Evolutionary conservation across 1,140 invertebrate genomes (phyloP), one percentile per base, ranked within the genome.

Genomic region (Drosophila busckii): DNA sequence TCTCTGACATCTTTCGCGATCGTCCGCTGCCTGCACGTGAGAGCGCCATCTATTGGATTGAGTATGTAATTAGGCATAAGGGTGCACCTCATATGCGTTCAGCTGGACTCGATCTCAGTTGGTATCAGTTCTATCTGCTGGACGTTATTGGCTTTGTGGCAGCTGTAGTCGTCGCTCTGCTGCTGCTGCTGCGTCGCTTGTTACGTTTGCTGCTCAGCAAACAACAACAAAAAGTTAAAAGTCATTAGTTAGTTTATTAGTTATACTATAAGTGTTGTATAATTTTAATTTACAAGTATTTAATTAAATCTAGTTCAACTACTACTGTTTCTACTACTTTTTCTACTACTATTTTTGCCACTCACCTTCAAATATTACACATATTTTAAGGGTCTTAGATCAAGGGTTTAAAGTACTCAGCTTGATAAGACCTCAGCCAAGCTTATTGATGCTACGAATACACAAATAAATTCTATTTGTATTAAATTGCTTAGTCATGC

Each of bases 61-160:
- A 92, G 58, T 92, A 89, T 53, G 91, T 91, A 2, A 90, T 91
- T 2, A 82, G 89, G 5, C 88, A 93, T 65, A 88, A 89, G 31
- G 91, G 88, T 59, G 91, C 89, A 17, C 87, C 61, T 25, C 90
- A 89, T 87, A 88, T 92, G 56, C 88, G 89, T 29, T 89, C 90
- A 0, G 86, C 89, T 2, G 91, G 90, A 0, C 10, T 70, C 7
- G 75, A 82, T 20, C 87, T 92, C 42, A 89, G 89, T 6, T 89
- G 89, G 60, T 92, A 91, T 76, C 89, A 92, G 59, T 92, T 92
- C 80, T 88, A 90, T 22, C 73, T 91, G 28, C 76, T 93, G 3
- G 92, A 93, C 80, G 89, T 93, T 2, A 66, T 80, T 6, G 64
- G 26, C 1, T 62, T 82, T 34, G 55, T 34, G 5, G 34, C n/a